These are phyloP conservation scores for Corythoichthys intestinalis DNA, from an alignment of 2,113 vertebrate genomes.

Conservation along the genomic window DNA sequence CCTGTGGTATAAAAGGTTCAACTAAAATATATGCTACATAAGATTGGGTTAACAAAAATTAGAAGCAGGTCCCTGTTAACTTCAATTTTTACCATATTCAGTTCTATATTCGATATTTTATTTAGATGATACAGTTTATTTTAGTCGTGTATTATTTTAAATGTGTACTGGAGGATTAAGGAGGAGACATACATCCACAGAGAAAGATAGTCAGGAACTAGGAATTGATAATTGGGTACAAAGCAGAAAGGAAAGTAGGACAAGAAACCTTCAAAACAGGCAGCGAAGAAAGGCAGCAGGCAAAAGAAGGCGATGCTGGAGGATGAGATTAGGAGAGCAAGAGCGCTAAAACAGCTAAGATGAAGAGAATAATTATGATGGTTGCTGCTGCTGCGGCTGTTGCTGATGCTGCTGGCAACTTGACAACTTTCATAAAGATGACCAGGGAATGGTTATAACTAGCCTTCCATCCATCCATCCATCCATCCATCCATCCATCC, in stretches of 20 bases:
- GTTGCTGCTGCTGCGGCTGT: constrained; percentile 15
- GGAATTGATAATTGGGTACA: constrained; percentile 8
- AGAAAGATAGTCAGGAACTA: neutral
- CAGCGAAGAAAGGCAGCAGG: neutral
- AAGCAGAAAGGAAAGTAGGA: constrained; percentile 13
- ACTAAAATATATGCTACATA: no score
- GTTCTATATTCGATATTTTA: constrained; percentile 18
- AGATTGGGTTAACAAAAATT: neutral
- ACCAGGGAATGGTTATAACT: constrained; percentile 12
- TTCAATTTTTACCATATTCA: constrained; percentile 21
- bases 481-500: neutral
- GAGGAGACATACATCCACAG: constrained; percentile 5
- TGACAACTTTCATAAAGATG: constrained; percentile 33
- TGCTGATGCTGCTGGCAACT: constrained; percentile 16
- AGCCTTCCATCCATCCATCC: neutral
- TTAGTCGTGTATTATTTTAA: constrained; percentile 4
- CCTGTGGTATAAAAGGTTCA: no score
- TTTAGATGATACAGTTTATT: constrained; percentile 33
- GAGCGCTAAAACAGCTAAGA: constrained; percentile 1
- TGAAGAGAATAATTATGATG: constrained; percentile 25
- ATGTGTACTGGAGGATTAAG: constrained; percentile 8
- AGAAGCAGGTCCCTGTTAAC: no score
- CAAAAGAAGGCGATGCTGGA: neutral
- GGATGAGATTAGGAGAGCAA: constrained; percentile 7
- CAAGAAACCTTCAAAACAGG: neutral